Conservation (phyloP, 1,140 invertebrate species). For the Chymomyza costata region DNA sequence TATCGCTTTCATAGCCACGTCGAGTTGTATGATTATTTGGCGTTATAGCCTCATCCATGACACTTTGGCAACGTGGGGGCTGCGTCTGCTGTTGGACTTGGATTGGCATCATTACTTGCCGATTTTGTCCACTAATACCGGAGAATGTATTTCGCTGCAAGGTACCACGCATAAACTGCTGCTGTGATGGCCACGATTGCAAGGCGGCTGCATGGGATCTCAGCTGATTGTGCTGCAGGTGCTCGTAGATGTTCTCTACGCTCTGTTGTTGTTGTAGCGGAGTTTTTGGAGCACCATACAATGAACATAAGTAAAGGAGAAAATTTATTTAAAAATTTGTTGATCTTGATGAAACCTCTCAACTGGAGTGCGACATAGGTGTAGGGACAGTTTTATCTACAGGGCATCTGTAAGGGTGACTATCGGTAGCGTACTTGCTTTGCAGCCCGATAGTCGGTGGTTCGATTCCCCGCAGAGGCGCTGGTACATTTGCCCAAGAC, state of each 20-base stretch:
- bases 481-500: too few species aligned
- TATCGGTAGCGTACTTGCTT: too few species aligned
- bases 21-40: conserved; percentile 6
- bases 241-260: conserved; percentile 67
- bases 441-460: too few species aligned
- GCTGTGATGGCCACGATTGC: conserved; percentile 8
- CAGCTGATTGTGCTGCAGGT: conserved; percentile 33
- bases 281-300: too few species aligned
- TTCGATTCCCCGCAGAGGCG: too few species aligned
- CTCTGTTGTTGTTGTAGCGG: conserved; percentile 21
- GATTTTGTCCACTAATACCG: conserved; percentile 43
- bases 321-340: too few species aligned
- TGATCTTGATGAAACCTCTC: conserved; percentile 16
- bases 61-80: conserved; percentile 58
- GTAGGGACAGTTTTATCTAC: too few species aligned
- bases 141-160: conserved; percentile 67
- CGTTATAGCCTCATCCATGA: conserved; percentile 50
- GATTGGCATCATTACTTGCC: conserved; percentile 33
- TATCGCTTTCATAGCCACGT: conserved; percentile 50
- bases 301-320: too few species aligned
- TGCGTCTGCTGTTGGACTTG: conserved; percentile 9
- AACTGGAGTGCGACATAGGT: too few species aligned
- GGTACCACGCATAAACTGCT: conserved; percentile 52
- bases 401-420: too few species aligned
- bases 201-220: background rate